Evolutionary conservation across 2,888 invertebrate species (phyloP).

Genomic region (Cremastinae sp.): DNA sequence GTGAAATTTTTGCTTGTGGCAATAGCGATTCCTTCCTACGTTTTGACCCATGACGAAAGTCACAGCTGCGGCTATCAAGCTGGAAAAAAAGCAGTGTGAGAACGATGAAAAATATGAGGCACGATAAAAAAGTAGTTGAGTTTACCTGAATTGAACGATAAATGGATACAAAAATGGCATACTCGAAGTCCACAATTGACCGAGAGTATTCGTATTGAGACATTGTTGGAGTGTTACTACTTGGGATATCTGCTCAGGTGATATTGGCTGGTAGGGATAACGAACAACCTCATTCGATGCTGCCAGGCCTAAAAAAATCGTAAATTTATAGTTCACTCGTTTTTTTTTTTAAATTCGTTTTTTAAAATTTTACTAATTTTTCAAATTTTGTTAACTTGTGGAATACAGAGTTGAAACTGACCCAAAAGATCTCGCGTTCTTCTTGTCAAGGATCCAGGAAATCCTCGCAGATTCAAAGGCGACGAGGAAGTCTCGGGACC

Average conservation of each 20-base stretch:
- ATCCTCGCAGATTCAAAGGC: slow-evolving; percentile 79
- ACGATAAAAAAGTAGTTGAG: neutral
- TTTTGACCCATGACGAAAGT: slow-evolving; percentile 82
- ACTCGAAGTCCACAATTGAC: slow-evolving; percentile 82
- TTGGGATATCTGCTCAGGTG: slow-evolving; percentile 80
- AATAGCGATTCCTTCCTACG: slow-evolving; percentile 78
- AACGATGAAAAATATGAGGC: neutral
- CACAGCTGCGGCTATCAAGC: slow-evolving; percentile 82
- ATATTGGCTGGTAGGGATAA: slow-evolving; percentile 78
- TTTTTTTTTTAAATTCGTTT: slow-evolving; percentile 4
- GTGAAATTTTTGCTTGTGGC: slow-evolving; percentile 74
- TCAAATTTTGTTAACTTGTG: no score
- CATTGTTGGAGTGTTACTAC: slow-evolving; percentile 81
- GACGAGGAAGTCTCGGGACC: slow-evolving; percentile 75
- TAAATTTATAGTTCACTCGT: neutral
- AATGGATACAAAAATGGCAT: slow-evolving; percentile 82
- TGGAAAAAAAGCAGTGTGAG: slow-evolving; percentile 64
- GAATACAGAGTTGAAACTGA: no score
- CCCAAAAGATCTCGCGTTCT: slow-evolving; percentile 74
- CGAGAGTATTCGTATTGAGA: slow-evolving; percentile 81
- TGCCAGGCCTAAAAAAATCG: slow-evolving; percentile 53
- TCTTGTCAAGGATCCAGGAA: slow-evolving; percentile 78
- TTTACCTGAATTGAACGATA: slow-evolving; percentile 82
- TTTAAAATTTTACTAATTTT: slow-evolving; percentile 8
- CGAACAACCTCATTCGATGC: slow-evolving; percentile 42